Evolutionary conservation across 2,797 vertebrate genomes (phyloP), one percentile per base, ranked within the genome.

Genomic region (Meriones psammophilus): DNA sequence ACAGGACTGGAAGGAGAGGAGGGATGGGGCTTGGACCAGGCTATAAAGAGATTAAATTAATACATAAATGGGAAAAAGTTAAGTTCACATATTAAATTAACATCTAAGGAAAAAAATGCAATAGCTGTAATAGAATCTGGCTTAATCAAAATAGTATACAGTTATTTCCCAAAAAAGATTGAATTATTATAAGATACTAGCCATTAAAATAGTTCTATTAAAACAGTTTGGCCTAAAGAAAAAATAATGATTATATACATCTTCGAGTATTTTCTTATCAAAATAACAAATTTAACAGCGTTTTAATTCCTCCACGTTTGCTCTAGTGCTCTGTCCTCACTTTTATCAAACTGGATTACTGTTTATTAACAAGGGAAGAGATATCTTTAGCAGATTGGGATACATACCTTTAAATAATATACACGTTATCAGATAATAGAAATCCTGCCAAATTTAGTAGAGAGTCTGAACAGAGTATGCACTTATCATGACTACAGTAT

Each of bases 91-190:
- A 58, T 58, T 58, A 58, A 58, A 18, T 58, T 58, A 58, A 58
- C 56, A 58, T 58, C 17, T 58, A 58, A 58, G 17, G 56, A 58
- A 58, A 58, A 58, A 58, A 58, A 94, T 93, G 36, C 20, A 28
- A 81, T n/a, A 58, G 9, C 3, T 42, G 46, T 26, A 73, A 93
- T 78, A 85, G 88, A 85, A 68, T 79, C 22, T n/a, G 64, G 18
- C 74, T 88, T 95, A 33, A 88, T 88, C 15, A 83, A 22, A 78
- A 15, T 15, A 14, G 1, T 78, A 66, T 87, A 28, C 15, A 95
- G 2, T 80, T 89, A 17, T 96, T 96, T 91, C 69, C 1, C n/a
- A 89, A 42, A 42, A 50, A 94, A 86, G 46, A 95, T 85, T 46
- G 79, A 12, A 88, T 78, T 64, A 73, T 93, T 93, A 81, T 5